These are phyloP conservation scores for Lepidurus packardi DNA, from an alignment of 1,140 invertebrate species.

Conservation along the genomic window DNA sequence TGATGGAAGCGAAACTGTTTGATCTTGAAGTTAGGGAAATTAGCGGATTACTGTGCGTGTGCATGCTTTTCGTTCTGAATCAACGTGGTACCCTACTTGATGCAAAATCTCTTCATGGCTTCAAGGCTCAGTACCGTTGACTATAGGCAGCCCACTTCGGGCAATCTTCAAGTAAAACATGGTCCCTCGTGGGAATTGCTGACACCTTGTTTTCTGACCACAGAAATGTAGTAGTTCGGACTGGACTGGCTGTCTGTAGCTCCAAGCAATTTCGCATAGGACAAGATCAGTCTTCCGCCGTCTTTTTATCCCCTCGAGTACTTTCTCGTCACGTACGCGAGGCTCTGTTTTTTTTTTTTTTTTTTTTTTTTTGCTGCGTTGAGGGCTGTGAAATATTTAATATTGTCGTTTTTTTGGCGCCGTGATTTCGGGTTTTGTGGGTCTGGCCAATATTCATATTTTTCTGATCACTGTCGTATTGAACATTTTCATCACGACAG, in stretches of 20 bases:
- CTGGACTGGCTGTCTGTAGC: not conserved
- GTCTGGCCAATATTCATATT: not conserved
- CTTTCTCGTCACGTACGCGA: not conserved
- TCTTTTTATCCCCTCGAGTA: not conserved
- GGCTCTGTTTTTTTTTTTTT: not conserved
- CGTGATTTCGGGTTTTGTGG: not conserved
- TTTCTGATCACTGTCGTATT: not conserved
- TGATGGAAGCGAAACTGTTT: too few species aligned
- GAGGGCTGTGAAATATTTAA: not conserved
- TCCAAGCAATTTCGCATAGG: not conserved
- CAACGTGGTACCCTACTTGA: too few species aligned
- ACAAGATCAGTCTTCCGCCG: not conserved
- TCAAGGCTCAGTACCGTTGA: too few species aligned
- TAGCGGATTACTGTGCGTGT: too few species aligned
- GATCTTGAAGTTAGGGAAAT: too few species aligned
- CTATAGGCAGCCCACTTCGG: too few species aligned
- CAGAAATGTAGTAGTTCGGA: not conserved
- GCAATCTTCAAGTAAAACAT: too few species aligned
- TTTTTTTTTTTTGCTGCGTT: not conserved
- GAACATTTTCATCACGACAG: not conserved
- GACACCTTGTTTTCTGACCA: conserved; percentile 8
- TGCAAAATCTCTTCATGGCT: too few species aligned
- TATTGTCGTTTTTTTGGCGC: not conserved
- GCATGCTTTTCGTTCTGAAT: too few species aligned
- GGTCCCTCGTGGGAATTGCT: not conserved